Base-by-base conservation (phyloP, 2,797 vertebrate genomes). In the Sebastes steindachneri region DNA sequence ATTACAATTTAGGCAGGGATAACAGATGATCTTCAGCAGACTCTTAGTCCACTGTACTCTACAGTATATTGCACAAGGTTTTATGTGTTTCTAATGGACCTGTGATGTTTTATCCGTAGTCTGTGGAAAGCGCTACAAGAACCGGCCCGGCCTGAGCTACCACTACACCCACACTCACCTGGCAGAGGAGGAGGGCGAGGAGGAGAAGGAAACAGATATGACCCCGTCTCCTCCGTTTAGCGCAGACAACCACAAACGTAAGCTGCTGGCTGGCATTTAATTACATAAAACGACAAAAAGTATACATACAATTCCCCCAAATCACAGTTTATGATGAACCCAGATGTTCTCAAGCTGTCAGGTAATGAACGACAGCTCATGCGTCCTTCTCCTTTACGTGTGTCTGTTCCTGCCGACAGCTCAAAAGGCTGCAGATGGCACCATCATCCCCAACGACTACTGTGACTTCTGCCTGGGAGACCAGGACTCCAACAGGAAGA, bases 391-490 rank as follows among this genome's bases (percentile, higher is more conserved):
- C 12, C 9, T 75, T 75, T 28, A 33, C 6, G 1, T 65, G 26
- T 74, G 19, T 54, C 4, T 64, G 29, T 88, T 90, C 48, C 81
- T 8, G 23, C 79, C 70, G 84, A 74, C 95, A 99, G 98, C 98
- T 96, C 97, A 98, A 92, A 99, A 98, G 94, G 97, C 94, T 85
- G 95, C 97, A 14, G 98, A 99, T 0, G 98, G 98, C 65, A 80
- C 93, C 77, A 97, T 99, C 89, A 98, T 99, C 93, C 97, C 98
- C 90, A 99, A 99, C 86, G 98, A 99, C 95, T 99, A 99, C 97
- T 99, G 98, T 95, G 98, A 99, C 94, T 99, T 99, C 97, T 99
- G 98, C 93, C 95, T 99, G 29, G 98, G 98, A 65, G 98, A 98
- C 91, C 98, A 98, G 58, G 97, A 95, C 86, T 96, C 98, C 93